Base-by-base conservation (phyloP, 2,888 invertebrate genomes). In the Epirrhoe alternata region DNA sequence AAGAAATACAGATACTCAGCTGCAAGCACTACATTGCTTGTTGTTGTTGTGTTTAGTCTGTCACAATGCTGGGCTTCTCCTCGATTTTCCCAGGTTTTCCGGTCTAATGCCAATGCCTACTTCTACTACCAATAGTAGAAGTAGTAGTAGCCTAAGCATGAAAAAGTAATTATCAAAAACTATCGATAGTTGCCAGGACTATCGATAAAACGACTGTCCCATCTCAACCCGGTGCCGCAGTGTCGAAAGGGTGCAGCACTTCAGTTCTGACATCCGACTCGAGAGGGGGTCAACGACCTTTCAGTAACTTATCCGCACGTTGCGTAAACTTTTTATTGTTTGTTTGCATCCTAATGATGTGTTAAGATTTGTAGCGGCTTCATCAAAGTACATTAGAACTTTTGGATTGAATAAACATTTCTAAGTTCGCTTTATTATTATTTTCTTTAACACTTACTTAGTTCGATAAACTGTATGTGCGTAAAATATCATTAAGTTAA, bases 211-310 rank as follows among this genome's bases (percentile, higher is more conserved):
- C n/a, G 16, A 5, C 31, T 54, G n/a, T 61, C 59, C 61, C 89
- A 77, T 78, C 86, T 75, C 89, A 90, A 80, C 17, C 66, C 71
- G 85, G 83, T 86, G 86, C 88, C 87, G 86, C 90, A 88, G 85
- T 89, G 89, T 90, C 89, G 90, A 90, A 88, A 90, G 91, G 89
- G 90, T 87, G 90, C 88, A 86, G 88, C 85, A 83, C 87, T 89
- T 87, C 84, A 87, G 79, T 79, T 85, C 88, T 87, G 90, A 86
- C 88, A 88, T 86, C 86, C 85, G 86, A 90, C 86, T 88, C 81
- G 74, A 84, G 89, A 79, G 82, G 81, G 31, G 90, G 87, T 90
- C 89, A 86, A 78, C 76, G 90, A 84, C 49, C 86, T 83, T 85
- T 80, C 78, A 79, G 77, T 74, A 80, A 79, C 79, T 81, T 76